phyloP scores from a whole-genome alignment of 1,140 invertebrate species.

The Drosophila mayri region DNA sequence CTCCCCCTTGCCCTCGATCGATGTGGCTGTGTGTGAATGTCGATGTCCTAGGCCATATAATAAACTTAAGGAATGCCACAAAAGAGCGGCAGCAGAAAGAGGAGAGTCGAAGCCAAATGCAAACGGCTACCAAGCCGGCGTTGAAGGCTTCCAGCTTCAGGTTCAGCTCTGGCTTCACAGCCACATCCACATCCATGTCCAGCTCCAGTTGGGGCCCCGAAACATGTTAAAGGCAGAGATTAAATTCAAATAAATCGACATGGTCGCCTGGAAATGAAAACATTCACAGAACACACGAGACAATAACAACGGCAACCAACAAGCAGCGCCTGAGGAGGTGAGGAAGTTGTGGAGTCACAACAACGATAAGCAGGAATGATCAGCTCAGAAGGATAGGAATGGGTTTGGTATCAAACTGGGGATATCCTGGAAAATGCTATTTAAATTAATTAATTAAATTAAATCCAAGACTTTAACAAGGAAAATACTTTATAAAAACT shows the following conservation, averaged over 20 bases:
- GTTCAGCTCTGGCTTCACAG: conserved; percentile 13
- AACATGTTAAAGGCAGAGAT: conserved; percentile 75
- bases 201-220: conserved; percentile 48
- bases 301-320: conserved; percentile 52
- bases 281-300: conserved; percentile 74
- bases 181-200: conserved; percentile 21
- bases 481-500: too few species aligned
- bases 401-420: accelerated
- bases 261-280: conserved; percentile 79
- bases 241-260: conserved; percentile 84
- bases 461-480: not conserved
- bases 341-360: conserved; percentile 49
- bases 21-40: conserved; percentile 52
- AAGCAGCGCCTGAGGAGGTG: conserved; percentile 4
- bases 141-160: conserved; percentile 28
- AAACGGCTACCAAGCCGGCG: conserved; percentile 38
- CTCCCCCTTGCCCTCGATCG: conserved; percentile 49
- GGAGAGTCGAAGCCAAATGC: conserved; percentile 35
- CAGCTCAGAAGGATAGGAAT: conserved; percentile 12
- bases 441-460: too few species aligned
- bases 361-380: conserved; percentile 51
- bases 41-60: conserved; percentile 65
- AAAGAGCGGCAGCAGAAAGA: conserved; percentile 31
- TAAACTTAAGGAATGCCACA: conserved; percentile 63
- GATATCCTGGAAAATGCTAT: conserved; percentile 1